These are phyloP conservation scores for Martes martes DNA, from an alignment of 2,113 vertebrate genomes.

Conservation along the genomic window DNA sequence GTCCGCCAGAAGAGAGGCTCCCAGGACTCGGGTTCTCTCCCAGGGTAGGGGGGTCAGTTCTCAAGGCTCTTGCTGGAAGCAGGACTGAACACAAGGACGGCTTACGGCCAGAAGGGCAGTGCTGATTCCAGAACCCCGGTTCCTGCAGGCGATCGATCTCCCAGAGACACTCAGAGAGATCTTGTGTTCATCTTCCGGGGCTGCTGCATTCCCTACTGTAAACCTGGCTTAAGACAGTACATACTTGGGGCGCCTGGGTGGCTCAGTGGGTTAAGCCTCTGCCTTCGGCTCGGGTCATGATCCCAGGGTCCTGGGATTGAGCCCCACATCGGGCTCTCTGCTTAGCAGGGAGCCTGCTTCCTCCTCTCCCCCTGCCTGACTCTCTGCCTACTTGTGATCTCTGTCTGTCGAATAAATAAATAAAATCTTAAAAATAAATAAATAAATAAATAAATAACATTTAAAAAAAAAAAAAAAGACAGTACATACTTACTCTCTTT, in stretches of 20 bases:
- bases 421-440: too few species aligned
- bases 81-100: not conserved
- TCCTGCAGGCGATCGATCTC: not conserved
- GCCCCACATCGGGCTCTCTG: too few species aligned
- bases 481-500: rapidly evolving
- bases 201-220: not conserved
- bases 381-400: too few species aligned
- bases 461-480: not conserved
- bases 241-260: too few species aligned
- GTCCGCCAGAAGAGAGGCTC: not conserved
- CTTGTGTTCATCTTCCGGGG: not conserved
- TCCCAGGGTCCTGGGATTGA: too few species aligned
- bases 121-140: rapidly evolving
- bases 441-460: too few species aligned
- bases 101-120: not conserved
- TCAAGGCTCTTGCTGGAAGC: not conserved
- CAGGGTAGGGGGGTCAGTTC: not conserved
- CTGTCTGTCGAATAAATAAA: too few species aligned
- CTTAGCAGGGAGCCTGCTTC: too few species aligned
- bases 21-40: not conserved
- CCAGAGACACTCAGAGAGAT: rapidly evolving
- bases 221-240: not conserved
- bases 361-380: too few species aligned
- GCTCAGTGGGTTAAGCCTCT: too few species aligned
- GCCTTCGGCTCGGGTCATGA: too few species aligned